Evolutionary conservation across 1,140 invertebrate genomes (phyloP), one percentile per base, ranked within the genome.

Genomic region (Cylas formicarius): DNA sequence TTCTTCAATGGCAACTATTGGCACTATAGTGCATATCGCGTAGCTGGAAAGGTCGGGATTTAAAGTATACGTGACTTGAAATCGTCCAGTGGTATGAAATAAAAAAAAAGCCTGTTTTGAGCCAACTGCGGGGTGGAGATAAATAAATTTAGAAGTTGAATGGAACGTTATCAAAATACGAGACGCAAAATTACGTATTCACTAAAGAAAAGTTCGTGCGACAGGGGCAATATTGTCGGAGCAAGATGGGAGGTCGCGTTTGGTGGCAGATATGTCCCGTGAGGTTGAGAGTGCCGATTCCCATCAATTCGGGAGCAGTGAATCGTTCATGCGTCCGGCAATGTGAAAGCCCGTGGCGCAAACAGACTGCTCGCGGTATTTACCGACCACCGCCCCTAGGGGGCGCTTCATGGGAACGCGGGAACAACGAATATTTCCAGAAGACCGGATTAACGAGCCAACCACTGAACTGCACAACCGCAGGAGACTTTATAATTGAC

Each of bases 301-400:
- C 24, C 46, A 41, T 42, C 39, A 35, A 42, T 48, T 48, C 46
- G 38, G 39, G 46, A 38, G 46, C 46, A 48, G 46, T 48, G 41
- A 33, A 48, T 48, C 39, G 39, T 42, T 48, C 29, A 37, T 42
- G 46, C n/a, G 46, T 48, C 32, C 39, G 32, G 19, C 31, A 38
- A 23, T 26, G 32, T n/a, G 36, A 35, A 18, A 35, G 23, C 26
- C 33, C 32, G 46, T 20, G 38, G 46, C 46, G 39, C 38, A 48
- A 42, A 42, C 39, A 48, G 37, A 48, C 35, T 42, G 46, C 38
- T 41, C 39, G 31, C 46, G 38, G 23, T 33, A 38, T 42, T 39
- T 48, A 42, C 33, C 26, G 17, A 18, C 19, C 18, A 34, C 31
- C 33, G 17, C 39, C 37, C 29, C 24, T 33, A 35, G 45, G 38